phyloP scores from a whole-genome alignment of 1,140 invertebrate species.

The Aphidius ervi region DNA sequence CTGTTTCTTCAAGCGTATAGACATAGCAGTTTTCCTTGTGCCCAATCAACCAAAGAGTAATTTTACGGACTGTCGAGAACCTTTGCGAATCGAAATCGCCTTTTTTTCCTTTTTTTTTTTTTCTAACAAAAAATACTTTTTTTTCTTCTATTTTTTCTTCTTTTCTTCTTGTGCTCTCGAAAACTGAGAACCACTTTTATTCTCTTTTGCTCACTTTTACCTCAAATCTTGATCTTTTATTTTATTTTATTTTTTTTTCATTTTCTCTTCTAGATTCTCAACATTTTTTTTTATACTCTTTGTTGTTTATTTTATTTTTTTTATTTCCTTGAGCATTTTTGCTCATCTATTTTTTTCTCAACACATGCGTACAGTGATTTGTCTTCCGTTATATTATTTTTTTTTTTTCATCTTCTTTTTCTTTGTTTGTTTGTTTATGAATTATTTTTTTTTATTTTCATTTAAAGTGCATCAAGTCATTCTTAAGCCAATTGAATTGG shows the following conservation, averaged over 20 bases:
- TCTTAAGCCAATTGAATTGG: slow-evolving; percentile 2
- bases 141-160: slow-evolving; percentile 14
- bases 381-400: not conserved
- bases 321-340: not conserved
- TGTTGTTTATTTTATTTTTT: not conserved
- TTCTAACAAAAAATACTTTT: slow-evolving; percentile 5
- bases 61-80: slow-evolving; percentile 31
- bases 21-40: slow-evolving; percentile 27
- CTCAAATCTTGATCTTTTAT: slow-evolving; percentile 10
- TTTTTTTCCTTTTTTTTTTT: slow-evolving; percentile 14
- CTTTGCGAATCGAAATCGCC: slow-evolving; percentile 27
- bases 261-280: not conserved
- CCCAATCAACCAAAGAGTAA: slow-evolving; percentile 28
- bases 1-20: slow-evolving; percentile 24
- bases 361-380: slow-evolving; percentile 4
- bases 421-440: not conserved
- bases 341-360: slow-evolving; percentile 3
- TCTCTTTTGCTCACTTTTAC: slow-evolving; percentile 13
- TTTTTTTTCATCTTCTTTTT: not conserved
- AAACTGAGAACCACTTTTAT: slow-evolving; percentile 16
- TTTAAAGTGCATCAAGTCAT: not conserved
- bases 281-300: not conserved
- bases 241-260: slow-evolving; percentile 15
- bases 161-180: slow-evolving; percentile 9
- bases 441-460: not conserved